These are phyloP conservation scores for Calliopsis andreniformis DNA, from an alignment of 1,140 invertebrate species.

Conservation along the genomic window DNA sequence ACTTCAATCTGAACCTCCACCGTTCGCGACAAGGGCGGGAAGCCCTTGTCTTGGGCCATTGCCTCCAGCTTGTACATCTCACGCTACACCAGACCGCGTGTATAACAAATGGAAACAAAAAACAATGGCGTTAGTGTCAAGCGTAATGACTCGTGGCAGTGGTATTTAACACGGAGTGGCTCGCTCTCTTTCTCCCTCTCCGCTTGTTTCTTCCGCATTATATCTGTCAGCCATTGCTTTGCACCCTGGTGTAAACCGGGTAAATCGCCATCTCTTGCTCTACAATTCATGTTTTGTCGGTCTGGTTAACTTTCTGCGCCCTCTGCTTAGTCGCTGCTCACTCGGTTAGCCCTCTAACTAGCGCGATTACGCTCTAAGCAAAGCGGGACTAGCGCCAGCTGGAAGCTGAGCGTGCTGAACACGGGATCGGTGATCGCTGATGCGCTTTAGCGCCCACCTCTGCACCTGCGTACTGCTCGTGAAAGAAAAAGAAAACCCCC, in stretches of 20 bases:
- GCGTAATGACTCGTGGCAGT: constrained; percentile 61
- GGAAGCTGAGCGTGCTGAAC: constrained; percentile 68
- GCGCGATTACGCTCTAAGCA: constrained; percentile 46
- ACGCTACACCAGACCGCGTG: constrained; percentile 86
- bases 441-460: constrained; percentile 49
- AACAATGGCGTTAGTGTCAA: constrained; percentile 77
- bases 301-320: background rate
- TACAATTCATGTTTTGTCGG: background rate
- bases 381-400: constrained; percentile 55
- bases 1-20: constrained; percentile 98
- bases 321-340: constrained; percentile 27
- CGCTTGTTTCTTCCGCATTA: background rate
- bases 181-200: constrained; percentile 13
- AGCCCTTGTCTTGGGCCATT: constrained; percentile 97
- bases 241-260: constrained; percentile 35
- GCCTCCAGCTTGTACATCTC: constrained; percentile 98
- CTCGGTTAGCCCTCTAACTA: constrained; percentile 10
- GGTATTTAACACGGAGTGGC: constrained; percentile 7
- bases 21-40: constrained; percentile 94
- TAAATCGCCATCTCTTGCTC: background rate
- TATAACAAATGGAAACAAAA: constrained; percentile 84
- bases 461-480: constrained; percentile 69
- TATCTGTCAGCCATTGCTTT: constrained; percentile 9
- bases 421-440: constrained; percentile 64
- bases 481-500: constrained; percentile 27